These are phyloP conservation scores for Agrenia bidenticulata DNA, from an alignment of 2,888 invertebrate genomes.

Conservation along the genomic window DNA sequence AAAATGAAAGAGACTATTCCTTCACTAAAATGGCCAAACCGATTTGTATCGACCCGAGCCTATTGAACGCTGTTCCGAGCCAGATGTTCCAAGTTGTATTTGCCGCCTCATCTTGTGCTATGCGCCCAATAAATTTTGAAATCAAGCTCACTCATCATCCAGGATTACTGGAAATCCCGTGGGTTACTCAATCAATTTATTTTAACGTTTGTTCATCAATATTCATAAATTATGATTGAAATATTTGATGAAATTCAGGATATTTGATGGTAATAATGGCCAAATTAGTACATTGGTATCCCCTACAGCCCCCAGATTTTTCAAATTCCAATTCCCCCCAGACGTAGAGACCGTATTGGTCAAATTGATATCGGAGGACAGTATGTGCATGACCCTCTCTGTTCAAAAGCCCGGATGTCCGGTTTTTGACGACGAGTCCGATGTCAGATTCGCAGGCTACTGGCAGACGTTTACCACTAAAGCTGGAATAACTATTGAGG, in stretches of 20 bases:
- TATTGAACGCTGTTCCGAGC: too few species aligned
- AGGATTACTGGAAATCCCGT: background rate
- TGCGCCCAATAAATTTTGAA: background rate
- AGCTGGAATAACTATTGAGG: too few species aligned
- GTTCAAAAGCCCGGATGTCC: slow-evolving; percentile 66
- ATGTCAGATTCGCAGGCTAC: too few species aligned
- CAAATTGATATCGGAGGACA: slow-evolving; percentile 65
- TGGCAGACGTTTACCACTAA: too few species aligned
- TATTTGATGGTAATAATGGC: too few species aligned
- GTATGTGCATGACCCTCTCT: slow-evolving; percentile 73
- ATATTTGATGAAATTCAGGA: too few species aligned
- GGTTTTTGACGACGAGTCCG: too few species aligned
- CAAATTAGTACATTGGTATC: slow-evolving; percentile 55
- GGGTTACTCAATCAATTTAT: background rate
- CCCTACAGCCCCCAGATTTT: slow-evolving; percentile 65
- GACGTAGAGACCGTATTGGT: slow-evolving; percentile 61
- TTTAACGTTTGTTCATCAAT: too few species aligned
- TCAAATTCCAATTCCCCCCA: slow-evolving; percentile 63
- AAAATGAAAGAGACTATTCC: background rate
- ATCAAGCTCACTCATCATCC: background rate
- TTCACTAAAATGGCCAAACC: too few species aligned
- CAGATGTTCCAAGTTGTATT: background rate
- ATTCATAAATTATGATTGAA: too few species aligned
- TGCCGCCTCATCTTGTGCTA: slow-evolving; percentile 12
- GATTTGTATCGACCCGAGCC: too few species aligned